phyloP scores from a whole-genome alignment of 2,797 vertebrate genomes.

The Xerus rutilus region DNA sequence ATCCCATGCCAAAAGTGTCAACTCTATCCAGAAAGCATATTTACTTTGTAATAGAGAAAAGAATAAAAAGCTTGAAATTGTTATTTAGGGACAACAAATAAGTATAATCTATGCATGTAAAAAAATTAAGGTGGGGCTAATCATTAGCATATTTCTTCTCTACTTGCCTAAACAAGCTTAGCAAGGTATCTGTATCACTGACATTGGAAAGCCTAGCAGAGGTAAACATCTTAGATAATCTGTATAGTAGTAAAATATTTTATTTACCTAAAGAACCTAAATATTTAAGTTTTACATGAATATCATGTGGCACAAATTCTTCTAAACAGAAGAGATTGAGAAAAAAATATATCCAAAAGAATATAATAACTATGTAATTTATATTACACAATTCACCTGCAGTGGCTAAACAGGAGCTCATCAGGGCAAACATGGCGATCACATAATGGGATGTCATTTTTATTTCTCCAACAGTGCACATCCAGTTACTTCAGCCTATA shows the following conservation, averaged over 20 bases:
- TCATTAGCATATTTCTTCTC: neutral
- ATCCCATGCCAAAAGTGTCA: neutral
- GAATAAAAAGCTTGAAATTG: conserved; percentile 49
- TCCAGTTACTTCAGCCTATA: conserved; percentile 62
- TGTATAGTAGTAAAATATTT: neutral
- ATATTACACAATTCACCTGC: conserved; percentile 83
- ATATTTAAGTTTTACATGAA: neutral
- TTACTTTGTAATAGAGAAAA: conserved; percentile 51
- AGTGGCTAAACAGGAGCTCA: conserved; percentile 84
- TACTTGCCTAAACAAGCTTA: neutral
- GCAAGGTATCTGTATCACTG: neutral
- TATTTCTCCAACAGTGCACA: conserved; percentile 13
- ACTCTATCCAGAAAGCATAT: neutral
- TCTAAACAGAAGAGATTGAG: neutral
- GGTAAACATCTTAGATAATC: neutral
- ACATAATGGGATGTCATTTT: conserved; percentile 83
- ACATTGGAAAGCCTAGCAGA: neutral
- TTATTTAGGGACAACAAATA: conserved; percentile 41
- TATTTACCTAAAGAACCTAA: conserved; percentile 44
- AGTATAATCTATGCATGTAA: neutral
- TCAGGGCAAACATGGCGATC: conserved; percentile 83
- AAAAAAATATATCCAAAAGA: conserved; percentile 4
- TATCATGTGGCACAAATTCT: neutral
- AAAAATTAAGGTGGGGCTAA: conserved; percentile 37
- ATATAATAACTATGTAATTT: conserved; percentile 47